Conservation (phyloP, 37 sponge, comb jelly and placozoan species). For the Axinella damicornis region DNA sequence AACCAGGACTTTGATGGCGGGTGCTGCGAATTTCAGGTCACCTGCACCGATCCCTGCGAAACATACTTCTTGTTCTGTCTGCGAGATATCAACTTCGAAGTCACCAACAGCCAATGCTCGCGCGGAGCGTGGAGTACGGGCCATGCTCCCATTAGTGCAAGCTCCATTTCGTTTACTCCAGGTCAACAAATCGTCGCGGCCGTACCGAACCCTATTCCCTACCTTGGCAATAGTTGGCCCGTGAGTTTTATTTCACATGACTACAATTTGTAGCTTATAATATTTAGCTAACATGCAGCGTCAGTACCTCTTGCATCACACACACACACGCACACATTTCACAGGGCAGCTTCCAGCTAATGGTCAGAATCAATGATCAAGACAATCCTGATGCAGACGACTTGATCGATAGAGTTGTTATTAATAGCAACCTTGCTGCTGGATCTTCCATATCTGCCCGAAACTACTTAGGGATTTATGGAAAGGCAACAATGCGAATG, state of each 20-base stretch:
- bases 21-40: constrained; percentile 4
- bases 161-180: not conserved
- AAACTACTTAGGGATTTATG: not conserved
- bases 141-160: not conserved
- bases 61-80: constrained; percentile 50
- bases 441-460: not conserved
- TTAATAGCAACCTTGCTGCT: not conserved
- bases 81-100: not conserved
- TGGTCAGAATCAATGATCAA: constrained; percentile 29
- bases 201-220: constrained; percentile 31
- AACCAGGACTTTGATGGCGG: constrained; percentile 26
- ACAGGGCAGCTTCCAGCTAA: constrained; percentile 34
- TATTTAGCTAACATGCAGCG: no score
- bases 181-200: not conserved
- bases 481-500: not conserved
- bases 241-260: constrained; percentile 32
- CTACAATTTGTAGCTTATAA: no score
- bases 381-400: constrained; percentile 39
- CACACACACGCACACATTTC: not conserved
- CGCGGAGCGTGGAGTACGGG: not conserved
- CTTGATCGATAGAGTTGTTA: constrained; percentile 39
- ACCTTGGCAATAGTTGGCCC: constrained; percentile 36
- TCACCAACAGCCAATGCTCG: constrained; percentile 2
- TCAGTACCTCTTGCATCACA: not conserved
- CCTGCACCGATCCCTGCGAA: constrained; percentile 29